Percentiles rank a stretch among this genome's conserved stretches.
These are phyloP conservation scores for Diplazon laetatorius DNA, from an alignment of 2,888 invertebrate species.

Conservation along the genomic window DNA sequence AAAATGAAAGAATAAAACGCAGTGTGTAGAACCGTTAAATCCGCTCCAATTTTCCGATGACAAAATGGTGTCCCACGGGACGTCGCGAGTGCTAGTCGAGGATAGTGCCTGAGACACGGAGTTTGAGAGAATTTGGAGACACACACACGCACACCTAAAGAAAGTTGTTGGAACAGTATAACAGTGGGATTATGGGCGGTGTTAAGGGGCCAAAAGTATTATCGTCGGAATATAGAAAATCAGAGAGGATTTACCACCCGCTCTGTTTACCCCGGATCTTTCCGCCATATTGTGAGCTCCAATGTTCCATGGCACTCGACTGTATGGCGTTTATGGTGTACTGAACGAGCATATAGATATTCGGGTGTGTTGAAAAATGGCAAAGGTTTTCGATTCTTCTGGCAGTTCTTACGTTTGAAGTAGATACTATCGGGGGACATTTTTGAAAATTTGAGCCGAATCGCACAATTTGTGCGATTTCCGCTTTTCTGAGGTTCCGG, in stretches of 20 bases:
- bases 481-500: too few relatives aligned
- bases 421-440: too few relatives aligned
- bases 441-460: too few relatives aligned
- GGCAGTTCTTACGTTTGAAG: too few relatives aligned
- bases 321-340: constrained; percentile 11
- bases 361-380: too few relatives aligned
- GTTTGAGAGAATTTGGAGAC: constrained; percentile 45
- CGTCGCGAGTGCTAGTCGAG: constrained; percentile 33
- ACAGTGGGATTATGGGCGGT: constrained; percentile 45
- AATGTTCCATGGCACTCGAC: constrained; percentile 43
- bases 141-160: constrained; percentile 63
- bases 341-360: constrained; percentile 7
- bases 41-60: constrained; percentile 78
- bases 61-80: constrained; percentile 30
- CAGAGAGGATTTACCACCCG: constrained; percentile 68
- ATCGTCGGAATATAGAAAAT: constrained; percentile 55
- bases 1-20: constrained; percentile 30
- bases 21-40: constrained; percentile 68
- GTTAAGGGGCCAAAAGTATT: constrained; percentile 51
- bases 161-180: too few relatives aligned
- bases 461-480: too few relatives aligned
- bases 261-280: constrained; percentile 67
- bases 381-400: too few relatives aligned
- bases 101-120: constrained; percentile 65
- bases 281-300: constrained; percentile 49